A percentile compares a stretch with the other conserved stretches of the same genome.
phyloP scores from a whole-genome alignment of 2,797 vertebrate genomes.

The Oreochromis grahami region DNA sequence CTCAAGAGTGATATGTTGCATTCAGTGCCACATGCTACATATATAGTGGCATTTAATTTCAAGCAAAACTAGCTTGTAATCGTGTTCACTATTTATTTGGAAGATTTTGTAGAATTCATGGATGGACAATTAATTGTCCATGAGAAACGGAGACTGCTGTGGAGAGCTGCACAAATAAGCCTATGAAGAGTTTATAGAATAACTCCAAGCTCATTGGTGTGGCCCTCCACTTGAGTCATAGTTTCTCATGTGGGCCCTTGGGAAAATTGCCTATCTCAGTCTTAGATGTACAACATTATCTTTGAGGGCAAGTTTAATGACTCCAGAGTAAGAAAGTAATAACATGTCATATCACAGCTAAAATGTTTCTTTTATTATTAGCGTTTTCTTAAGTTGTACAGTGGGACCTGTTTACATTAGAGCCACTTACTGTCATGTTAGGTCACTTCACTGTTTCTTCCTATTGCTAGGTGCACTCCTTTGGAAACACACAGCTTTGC shows the following conservation, averaged over 20 bases:
- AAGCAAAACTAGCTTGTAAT: background rate
- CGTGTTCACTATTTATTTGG: background rate
- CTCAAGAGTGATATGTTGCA: background rate
- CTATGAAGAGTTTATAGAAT: background rate
- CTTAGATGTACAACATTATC: background rate
- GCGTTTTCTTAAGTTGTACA: background rate
- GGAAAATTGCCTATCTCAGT: background rate
- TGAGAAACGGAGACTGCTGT: background rate
- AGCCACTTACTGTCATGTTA: background rate
- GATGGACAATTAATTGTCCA: background rate
- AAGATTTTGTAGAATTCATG: background rate
- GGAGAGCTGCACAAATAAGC: background rate
- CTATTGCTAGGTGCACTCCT: background rate
- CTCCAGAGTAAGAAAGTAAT: background rate
- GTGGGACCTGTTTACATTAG: background rate
- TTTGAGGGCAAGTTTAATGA: background rate
- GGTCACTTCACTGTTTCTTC: background rate
- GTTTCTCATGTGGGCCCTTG: background rate
- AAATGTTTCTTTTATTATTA: background rate
- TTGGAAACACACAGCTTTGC: slow-evolving; percentile 10
- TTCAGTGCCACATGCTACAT: background rate
- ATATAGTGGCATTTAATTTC: background rate
- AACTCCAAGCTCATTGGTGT: background rate
- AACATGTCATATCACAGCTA: background rate
- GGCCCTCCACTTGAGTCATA: background rate